Percentiles rank a stretch among this genome's conserved stretches.
phyloP scores from a whole-genome alignment of 2,113 vertebrate species.

The Grammomys surdaster region DNA sequence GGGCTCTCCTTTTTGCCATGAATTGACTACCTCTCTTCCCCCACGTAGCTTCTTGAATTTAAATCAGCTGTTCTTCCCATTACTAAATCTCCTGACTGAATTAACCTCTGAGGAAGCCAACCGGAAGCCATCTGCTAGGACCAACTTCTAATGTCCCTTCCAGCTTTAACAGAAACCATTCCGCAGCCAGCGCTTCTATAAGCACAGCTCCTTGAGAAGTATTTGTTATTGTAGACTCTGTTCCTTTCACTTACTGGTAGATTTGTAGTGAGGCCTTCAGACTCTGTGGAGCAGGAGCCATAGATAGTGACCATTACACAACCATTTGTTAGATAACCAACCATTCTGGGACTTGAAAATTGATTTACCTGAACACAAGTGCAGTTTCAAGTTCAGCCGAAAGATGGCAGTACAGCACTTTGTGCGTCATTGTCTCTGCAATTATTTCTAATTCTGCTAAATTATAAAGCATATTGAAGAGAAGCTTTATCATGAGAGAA shows the following conservation, averaged over 20 bases:
- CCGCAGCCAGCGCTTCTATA: not conserved
- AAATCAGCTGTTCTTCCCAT: constrained; percentile 54
- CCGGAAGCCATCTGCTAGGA: constrained; percentile 57
- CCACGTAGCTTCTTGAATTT: not conserved
- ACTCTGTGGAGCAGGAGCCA: not conserved
- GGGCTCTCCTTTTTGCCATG: not conserved
- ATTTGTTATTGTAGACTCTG: not conserved
- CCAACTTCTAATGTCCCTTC: constrained; percentile 58
- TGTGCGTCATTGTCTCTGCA: not conserved
- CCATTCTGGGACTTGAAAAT: too few species aligned
- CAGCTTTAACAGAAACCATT: constrained; percentile 42
- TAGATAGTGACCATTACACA: not conserved
- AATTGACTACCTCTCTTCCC: not conserved
- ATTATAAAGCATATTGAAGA: not conserved
- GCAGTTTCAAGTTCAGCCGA: constrained; percentile 64
- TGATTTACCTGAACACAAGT: not conserved
- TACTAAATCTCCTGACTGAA: constrained; percentile 42
- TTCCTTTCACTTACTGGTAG: not conserved
- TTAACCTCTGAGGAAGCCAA: not conserved
- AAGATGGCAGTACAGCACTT: constrained; percentile 76
- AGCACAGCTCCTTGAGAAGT: not conserved
- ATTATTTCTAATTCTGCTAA: constrained; percentile 61
- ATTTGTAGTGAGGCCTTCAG: not conserved
- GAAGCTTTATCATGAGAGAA: not conserved
- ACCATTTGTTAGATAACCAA: constrained; percentile 11